Base-by-base conservation (phyloP, 2,888 invertebrate genomes). In the Agrotis clavis region DNA sequence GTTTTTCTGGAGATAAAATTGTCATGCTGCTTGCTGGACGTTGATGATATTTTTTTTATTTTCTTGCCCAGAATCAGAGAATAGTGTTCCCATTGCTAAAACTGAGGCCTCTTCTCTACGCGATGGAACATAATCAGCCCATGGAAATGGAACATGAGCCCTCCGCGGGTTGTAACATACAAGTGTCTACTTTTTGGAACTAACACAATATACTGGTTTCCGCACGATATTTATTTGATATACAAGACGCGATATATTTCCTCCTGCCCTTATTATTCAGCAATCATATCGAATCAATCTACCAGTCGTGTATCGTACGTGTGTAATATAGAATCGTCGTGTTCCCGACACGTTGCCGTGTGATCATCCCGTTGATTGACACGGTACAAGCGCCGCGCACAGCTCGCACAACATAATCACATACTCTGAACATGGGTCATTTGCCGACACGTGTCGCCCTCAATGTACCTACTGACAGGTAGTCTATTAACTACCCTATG, bases 341-440 rank as follows among this genome's bases (percentile, higher is more conserved):
- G 30, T n/a, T 9, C 4, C 2, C 18, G 41, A 18, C 16, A 45
- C 45, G 18, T 21, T 45, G 45, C 41, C 48, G n/a, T 47, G 25
- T 50, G 25, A 54, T 25, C 18, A 47, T 4, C 35, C 11, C 41
- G 21, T 45, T 77, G 56, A 57, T 21, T 45, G 77, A 69, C 50
- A 50, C 45, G 45, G 16, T 14, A 57, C 72, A 69, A 50, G 56
- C 69, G 13, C 11, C 41, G 41, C 47, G 19, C 56, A 48, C 41
- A 68, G 19, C 25, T 56, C 68, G 25, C 9, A 21, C 14, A 18
- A 68, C 53, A 74, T 35, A 19, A 48, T 69, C 19, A 54, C 54
- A 21, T 48, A 21, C 74, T 25, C 48, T 62, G 18, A 67, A 51
- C 72, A 57, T n/a, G 47, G 19, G 11, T 51, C 47, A 77, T 77